Conservation (phyloP, 2,888 invertebrate species). For the Apamea monoglypha region DNA sequence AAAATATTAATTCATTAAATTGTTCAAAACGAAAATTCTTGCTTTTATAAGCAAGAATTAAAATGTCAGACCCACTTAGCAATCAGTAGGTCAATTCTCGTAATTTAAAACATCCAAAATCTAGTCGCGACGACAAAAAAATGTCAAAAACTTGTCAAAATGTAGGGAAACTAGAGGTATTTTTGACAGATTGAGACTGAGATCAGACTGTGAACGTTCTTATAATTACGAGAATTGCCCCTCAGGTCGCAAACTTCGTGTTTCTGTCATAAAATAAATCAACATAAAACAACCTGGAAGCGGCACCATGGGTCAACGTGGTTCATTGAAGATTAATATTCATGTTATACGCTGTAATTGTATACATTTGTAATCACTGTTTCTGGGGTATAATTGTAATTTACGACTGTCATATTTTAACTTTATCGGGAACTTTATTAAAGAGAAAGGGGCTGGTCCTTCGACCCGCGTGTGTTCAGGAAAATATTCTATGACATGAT, state of each 20-base stretch:
- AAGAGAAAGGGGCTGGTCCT: neutral
- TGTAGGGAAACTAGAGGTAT: too few relatives aligned
- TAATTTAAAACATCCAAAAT: too few relatives aligned
- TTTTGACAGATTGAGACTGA: too few relatives aligned
- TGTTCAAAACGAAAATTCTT: too few relatives aligned
- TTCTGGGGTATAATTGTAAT: slow-evolving; percentile 48
- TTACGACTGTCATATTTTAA: slow-evolving; percentile 41
- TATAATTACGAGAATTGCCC: too few relatives aligned
- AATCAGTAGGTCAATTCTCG: too few relatives aligned
- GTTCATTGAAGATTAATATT: slow-evolving; percentile 66
- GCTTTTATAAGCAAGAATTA: neutral
- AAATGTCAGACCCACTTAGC: slow-evolving; percentile 22
- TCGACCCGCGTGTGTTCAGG: too few relatives aligned
- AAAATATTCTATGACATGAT: neutral
- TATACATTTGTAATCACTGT: slow-evolving; percentile 49
- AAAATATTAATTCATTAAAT: too few relatives aligned
- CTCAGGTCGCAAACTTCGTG: slow-evolving; percentile 20
- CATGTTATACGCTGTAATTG: slow-evolving; percentile 54
- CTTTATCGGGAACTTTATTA: slow-evolving; percentile 5
- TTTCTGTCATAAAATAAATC: slow-evolving; percentile 68
- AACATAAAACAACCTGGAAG: slow-evolving; percentile 63
- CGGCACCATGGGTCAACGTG: slow-evolving; percentile 60
- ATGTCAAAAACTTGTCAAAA: too few relatives aligned
- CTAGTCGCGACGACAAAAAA: too few relatives aligned
- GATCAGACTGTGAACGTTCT: too few relatives aligned